Conservation (phyloP, 2,797 vertebrate genomes). For the Hemitrygon akajei region DNA sequence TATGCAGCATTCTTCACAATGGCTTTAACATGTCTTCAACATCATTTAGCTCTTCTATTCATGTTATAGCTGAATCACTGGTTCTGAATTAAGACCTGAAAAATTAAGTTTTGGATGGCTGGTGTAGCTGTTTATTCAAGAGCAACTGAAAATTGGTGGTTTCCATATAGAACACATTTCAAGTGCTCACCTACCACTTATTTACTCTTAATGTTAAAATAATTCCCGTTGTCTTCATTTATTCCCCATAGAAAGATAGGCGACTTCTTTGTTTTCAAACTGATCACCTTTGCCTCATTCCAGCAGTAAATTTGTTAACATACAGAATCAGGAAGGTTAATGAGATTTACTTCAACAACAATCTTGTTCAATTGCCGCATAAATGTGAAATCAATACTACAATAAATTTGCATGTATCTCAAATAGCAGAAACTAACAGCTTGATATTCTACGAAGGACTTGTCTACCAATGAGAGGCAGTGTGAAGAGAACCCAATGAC, state of each 20-base stretch:
- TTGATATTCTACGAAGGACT: not conserved
- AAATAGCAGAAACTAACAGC: not conserved
- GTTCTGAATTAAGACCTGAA: not conserved
- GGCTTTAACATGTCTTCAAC: not conserved
- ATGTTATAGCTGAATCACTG: not conserved
- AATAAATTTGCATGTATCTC: not conserved
- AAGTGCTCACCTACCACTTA: not conserved
- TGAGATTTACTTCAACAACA: not conserved
- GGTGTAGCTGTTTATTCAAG: too few species aligned
- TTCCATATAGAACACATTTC: not conserved
- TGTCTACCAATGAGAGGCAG: not conserved
- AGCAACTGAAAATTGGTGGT: not conserved
- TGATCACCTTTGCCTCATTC: not conserved
- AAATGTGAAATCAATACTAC: not conserved
- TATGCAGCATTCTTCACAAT: too few species aligned
- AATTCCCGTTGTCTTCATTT: not conserved
- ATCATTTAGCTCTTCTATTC: not conserved
- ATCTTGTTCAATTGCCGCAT: not conserved
- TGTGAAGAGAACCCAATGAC: not conserved
- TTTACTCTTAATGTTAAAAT: not conserved
- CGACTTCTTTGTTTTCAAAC: not conserved
- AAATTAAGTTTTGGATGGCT: not conserved
- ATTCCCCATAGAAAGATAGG: not conserved
- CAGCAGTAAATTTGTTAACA: not conserved
- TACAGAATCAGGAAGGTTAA: not conserved